Evolutionary conservation across 2,113 vertebrate genomes (phyloP).

Genomic region (Capra hircus): DNA sequence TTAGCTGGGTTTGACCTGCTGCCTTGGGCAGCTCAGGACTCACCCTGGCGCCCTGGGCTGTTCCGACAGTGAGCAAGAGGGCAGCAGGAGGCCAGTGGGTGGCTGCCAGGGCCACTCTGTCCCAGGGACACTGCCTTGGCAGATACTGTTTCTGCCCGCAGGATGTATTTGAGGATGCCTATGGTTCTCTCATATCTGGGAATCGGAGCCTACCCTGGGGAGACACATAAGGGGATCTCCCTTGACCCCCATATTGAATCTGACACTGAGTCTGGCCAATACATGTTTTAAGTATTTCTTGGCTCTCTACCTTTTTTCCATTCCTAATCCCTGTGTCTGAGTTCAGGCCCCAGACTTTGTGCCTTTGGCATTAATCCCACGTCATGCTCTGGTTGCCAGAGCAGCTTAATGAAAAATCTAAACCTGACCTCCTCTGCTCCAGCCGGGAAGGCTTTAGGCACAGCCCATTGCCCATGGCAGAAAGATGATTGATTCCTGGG

Average conservation of each 20-base stretch:
- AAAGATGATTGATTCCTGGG: neutral
- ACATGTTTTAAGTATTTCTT: neutral
- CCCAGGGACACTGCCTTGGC: fast-evolving
- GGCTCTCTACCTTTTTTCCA: neutral
- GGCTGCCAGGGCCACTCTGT: fast-evolving
- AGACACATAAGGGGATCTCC: neutral
- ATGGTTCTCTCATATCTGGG: fast-evolving
- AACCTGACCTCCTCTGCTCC: neutral
- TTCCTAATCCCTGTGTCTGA: neutral
- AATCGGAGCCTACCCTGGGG: neutral
- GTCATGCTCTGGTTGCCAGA: neutral
- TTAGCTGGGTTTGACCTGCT: conserved; percentile 74
- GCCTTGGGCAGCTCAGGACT: neutral
- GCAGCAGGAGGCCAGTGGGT: neutral
- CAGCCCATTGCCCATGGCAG: fast-evolving
- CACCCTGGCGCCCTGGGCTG: conserved; percentile 11
- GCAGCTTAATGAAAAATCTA: neutral
- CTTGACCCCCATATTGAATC: fast-evolving
- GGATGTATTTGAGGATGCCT: neutral
- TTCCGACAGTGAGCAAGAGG: neutral
- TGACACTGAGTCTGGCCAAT: fast-evolving
- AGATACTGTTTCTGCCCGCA: fast-evolving
- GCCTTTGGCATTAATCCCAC: neutral
- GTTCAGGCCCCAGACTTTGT: neutral
- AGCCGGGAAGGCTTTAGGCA: fast-evolving